These are phyloP conservation scores for Oryzias celebensis DNA, from an alignment of 2,113 vertebrate genomes.

Conservation along the genomic window DNA sequence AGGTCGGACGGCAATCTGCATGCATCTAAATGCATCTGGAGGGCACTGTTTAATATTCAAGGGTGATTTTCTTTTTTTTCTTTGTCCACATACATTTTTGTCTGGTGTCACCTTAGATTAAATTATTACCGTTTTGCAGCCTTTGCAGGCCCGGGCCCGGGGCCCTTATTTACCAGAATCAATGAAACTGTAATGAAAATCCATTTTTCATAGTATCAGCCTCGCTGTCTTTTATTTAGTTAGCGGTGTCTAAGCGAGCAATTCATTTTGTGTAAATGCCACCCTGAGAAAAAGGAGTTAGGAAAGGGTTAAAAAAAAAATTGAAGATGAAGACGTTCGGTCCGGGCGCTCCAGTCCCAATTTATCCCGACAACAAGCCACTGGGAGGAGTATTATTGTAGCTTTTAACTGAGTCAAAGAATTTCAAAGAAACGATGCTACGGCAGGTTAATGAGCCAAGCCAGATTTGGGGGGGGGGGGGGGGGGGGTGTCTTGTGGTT, in stretches of 20 bases:
- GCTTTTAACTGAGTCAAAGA: too few relatives aligned
- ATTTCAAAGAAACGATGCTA: too few relatives aligned
- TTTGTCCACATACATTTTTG: slow-evolving; percentile 99
- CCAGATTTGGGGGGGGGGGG: too few relatives aligned
- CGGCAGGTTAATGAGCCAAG: too few relatives aligned
- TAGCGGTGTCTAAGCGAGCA: slow-evolving; percentile 99
- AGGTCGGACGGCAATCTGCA: slow-evolving; percentile 99
- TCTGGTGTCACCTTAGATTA: slow-evolving; percentile 99
- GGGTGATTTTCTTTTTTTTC: slow-evolving; percentile 90
- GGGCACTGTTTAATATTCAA: slow-evolving; percentile 99
- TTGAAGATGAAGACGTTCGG: slow-evolving; percentile 45
- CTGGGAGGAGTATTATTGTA: too few relatives aligned
- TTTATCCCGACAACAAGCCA: too few relatives aligned
- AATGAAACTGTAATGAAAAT: slow-evolving; percentile 99
- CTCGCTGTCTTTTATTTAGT: slow-evolving; percentile 99
- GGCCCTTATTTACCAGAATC: slow-evolving; percentile 99
- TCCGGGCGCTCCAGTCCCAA: background rate
- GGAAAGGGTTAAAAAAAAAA: slow-evolving; percentile 87
- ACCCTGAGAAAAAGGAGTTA: slow-evolving; percentile 83
- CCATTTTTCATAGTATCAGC: slow-evolving; percentile 99
- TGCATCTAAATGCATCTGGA: slow-evolving; percentile 98
- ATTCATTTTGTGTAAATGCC: slow-evolving; percentile 99
- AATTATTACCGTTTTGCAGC: slow-evolving; percentile 99
- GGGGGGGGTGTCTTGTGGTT: slow-evolving; percentile 3
- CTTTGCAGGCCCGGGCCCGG: slow-evolving; percentile 87